Evolutionary conservation across 1,140 invertebrate genomes (phyloP).

Genomic region (Hypothenemus hampei): DNA sequence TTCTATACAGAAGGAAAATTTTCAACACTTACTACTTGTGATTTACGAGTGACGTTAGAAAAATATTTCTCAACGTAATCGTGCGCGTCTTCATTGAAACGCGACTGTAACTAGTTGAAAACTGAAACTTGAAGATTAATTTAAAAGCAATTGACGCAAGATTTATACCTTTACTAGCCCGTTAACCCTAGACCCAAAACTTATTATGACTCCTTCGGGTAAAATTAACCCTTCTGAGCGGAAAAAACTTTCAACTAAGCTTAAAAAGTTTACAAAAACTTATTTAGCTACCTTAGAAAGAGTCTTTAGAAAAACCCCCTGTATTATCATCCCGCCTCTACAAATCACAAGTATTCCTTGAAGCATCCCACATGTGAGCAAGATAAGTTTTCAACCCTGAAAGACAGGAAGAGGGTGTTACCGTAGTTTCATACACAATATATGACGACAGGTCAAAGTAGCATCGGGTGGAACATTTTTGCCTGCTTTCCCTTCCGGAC

Average conservation of each 20-base stretch:
- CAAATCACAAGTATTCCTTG: background rate
- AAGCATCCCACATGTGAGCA: conserved; percentile 5
- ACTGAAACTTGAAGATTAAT: too few species aligned
- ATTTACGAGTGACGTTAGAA: too few species aligned
- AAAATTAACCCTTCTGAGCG: background rate
- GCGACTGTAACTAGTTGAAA: too few species aligned
- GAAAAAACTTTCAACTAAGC: background rate
- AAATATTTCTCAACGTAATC: too few species aligned
- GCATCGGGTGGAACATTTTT: conserved; percentile 4
- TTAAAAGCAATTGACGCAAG: too few species aligned
- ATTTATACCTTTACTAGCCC: conserved; percentile 2
- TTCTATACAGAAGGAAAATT: too few species aligned
- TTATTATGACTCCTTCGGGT: background rate
- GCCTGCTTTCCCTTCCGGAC: background rate
- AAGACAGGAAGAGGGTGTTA: conserved; percentile 21
- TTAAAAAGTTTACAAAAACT: background rate
- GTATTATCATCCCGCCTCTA: background rate
- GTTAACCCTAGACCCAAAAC: conserved; percentile 2
- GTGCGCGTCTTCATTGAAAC: too few species aligned
- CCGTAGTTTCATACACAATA: conserved; percentile 16
- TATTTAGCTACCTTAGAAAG: background rate
- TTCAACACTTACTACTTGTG: too few species aligned
- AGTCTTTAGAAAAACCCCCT: background rate
- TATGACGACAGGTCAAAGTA: conserved; percentile 18
- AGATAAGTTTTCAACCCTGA: conserved; percentile 19